These are phyloP conservation scores for Tethya wilhelma DNA, from an alignment of 37 sponge, comb jelly and placozoan species.

Conservation along the genomic window DNA sequence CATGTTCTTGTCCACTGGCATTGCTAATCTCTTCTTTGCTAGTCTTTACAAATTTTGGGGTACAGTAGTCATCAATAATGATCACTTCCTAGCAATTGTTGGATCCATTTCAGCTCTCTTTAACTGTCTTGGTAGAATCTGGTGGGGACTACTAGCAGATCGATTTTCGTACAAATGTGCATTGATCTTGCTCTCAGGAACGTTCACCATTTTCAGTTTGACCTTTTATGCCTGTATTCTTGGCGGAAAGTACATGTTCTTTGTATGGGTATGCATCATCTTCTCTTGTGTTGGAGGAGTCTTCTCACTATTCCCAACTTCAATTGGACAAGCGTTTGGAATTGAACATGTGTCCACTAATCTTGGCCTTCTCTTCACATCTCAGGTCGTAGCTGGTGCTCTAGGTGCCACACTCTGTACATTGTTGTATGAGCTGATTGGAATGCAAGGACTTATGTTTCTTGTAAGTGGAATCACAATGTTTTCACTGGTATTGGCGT, in stretches of 20 bases:
- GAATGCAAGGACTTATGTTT: constrained; percentile 40
- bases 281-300: constrained; percentile 89
- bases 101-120: constrained; percentile 46
- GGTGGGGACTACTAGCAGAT: constrained; percentile 79
- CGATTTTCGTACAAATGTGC: constrained; percentile 45
- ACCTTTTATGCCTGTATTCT: constrained; percentile 36
- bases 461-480: constrained; percentile 30
- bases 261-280: constrained; percentile 76
- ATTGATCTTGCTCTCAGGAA: constrained; percentile 29
- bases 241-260: constrained; percentile 47
- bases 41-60: constrained; percentile 75
- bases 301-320: constrained; percentile 73
- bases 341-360: constrained; percentile 56
- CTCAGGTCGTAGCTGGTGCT: constrained; percentile 35
- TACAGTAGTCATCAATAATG: constrained; percentile 30
- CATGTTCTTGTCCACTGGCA: constrained; percentile 50
- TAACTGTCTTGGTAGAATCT: constrained; percentile 60
- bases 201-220: constrained; percentile 27
- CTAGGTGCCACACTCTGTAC: constrained; percentile 24
- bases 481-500: constrained; percentile 36
- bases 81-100: constrained; percentile 70
- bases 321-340: constrained; percentile 59
- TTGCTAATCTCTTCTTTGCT: constrained; percentile 42
- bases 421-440: background rate
- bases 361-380: constrained; percentile 69